Evolutionary conservation across 2,888 invertebrate species (phyloP), one percentile per base, ranked within the genome.

Genomic region (Lissocephala sabroskyi): DNA sequence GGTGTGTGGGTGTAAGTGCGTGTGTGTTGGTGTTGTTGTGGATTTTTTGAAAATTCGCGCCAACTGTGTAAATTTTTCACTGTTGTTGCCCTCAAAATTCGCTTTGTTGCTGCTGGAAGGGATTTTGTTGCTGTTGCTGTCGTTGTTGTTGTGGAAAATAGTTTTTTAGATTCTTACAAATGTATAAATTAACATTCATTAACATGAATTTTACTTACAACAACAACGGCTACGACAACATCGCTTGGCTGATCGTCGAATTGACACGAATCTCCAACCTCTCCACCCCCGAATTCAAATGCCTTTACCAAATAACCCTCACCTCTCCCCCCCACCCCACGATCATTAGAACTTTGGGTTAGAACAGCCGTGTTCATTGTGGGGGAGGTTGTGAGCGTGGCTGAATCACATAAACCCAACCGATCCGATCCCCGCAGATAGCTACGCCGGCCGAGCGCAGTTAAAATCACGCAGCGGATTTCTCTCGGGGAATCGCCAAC

Each of bases 161-260:
- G 40, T 42, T 35, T 60, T 63, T 58, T 54, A 42, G 65, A 59
- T 71, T 76, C 70, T 70, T 76, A 59, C 62, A 59, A 76, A 76
- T 64, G 76, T 59, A 71, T 77, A 74, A 71, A 71, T 71, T 71
- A 71, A 71, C 78, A 71, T 71, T 74, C 56, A 71, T 71, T 71
- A 77, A 77, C 78, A 65, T 71, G 59, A 63, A 62, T 59, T 71
- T 70, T 52, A 50, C 52, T 54, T 48, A 51, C 53, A 51, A 57
- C 50, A 45, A 18, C 35, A 30, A 17, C 41, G 29, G 35, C 18
- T 39, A 28, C 40, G 50, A 18, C 52, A 47, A 59, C 47, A 53
- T 16, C 44, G 16, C 35, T 16, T 16, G 10, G 16, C 13, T 16
- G 16, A 35, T 13, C 35, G 23, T 23, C 4, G 16, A 35, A 14